Conservation (phyloP, 2,888 invertebrate species). For the Loripinus fragilis region DNA sequence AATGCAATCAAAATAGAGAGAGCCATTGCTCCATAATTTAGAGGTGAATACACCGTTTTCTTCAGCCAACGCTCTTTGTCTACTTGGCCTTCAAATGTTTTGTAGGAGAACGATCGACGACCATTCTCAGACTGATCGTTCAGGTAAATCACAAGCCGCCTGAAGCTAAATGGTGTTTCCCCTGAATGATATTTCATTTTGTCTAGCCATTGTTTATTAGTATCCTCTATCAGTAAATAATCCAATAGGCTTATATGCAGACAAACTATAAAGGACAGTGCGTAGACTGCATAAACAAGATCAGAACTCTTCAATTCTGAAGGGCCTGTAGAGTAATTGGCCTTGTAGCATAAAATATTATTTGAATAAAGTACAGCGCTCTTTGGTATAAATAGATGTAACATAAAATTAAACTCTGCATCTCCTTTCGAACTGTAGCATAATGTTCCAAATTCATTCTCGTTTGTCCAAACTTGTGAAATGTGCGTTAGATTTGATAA, state of each 20-base stretch:
- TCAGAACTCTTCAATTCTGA: not conserved
- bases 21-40: not conserved
- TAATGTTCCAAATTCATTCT: not conserved
- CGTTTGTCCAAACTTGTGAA: not conserved
- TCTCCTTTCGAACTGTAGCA: not conserved
- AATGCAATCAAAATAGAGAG: not conserved
- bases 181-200: not conserved
- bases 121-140: no score
- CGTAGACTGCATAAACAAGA: not conserved
- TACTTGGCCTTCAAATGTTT: no score
- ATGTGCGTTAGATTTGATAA: not conserved
- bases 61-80: no score
- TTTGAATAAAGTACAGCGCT: not conserved
- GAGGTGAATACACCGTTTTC: no score
- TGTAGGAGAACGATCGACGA: no score
- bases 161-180: not conserved
- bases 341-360: not conserved
- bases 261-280: not conserved
- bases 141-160: not conserved
- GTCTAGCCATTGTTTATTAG: not conserved
- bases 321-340: no score
- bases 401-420: not conserved
- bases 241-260: not conserved
- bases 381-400: constrained; percentile 3
- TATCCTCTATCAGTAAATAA: not conserved